Base-by-base conservation (phyloP, 2,797 vertebrate genomes). In the Lepus oiostolus region DNA sequence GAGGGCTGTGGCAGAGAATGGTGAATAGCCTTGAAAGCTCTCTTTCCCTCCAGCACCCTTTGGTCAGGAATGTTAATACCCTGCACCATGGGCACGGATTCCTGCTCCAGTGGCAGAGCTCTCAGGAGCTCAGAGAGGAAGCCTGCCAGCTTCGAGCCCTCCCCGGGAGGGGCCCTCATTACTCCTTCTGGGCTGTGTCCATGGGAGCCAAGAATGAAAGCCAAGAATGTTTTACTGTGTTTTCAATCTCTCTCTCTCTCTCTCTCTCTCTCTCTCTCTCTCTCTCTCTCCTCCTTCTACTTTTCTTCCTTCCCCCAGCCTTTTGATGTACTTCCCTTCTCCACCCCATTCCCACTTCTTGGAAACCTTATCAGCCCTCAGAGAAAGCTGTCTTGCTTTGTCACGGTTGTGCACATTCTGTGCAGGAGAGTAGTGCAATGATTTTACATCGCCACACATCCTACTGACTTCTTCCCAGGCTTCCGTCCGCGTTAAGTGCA, bases 121-220 rank as follows among this genome's bases (percentile, higher is more conserved):
- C 79, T 79, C 2, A 92, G 13, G 4, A 81, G n/a, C 63, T 47
- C n/a, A 7, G 60, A 65, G n/a, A 80, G 86, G 60, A 72, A 85
- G 28, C 2, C 67, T 80, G 96, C 92, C 91, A 88, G 42, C 17
- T 14, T 35, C 28, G 24, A 76, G 67, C 76, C 75, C 50, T 79
- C 65, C 62, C 72, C 42, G 17, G 1, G 32, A 50, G 54, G 70
- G 72, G 54, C 47, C 75, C 81, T 10, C 26, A 26, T 71, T 1
- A 4, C 80, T 83, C 30, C 67, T 74, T 60, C 62, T 52, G 7
- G n/a, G 91, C 85, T 2, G 93, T 95, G 82, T 96, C 93, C 85
- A 92, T 95, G 96, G 96, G 58, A 95, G 71, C 93, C 70, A 38
- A 76, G 86, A 88, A 93, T 35, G 93, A 94, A 92, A 89, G 90